Conservation (phyloP, 2,113 vertebrate species). For the Dendropsophus ebraccatus region DNA sequence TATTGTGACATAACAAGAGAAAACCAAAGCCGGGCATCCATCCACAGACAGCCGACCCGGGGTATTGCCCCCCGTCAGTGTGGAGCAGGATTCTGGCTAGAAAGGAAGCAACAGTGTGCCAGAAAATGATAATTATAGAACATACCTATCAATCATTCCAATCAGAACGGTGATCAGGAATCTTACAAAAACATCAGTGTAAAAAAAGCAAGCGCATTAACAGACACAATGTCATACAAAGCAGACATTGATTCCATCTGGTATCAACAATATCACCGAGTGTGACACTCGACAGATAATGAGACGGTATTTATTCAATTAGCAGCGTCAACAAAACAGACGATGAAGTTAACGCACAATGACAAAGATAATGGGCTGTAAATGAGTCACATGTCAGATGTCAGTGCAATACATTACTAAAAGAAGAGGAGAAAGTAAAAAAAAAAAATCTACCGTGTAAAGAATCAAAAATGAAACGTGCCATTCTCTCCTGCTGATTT, state of each 20-base stretch:
- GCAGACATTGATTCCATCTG: background rate
- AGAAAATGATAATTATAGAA: no score
- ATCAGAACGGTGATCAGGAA: no score
- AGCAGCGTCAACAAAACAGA: background rate
- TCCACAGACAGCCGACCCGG: no score
- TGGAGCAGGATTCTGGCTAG: no score
- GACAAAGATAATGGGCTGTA: constrained; percentile 1
- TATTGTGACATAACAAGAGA: no score
- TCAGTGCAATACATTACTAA: background rate
- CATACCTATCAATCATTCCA: no score
- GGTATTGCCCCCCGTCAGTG: no score
- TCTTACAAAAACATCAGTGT: background rate
- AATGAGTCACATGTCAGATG: constrained; percentile 15
- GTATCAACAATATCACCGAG: background rate
- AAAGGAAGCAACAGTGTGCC: no score
- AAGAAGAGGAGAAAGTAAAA: background rate
- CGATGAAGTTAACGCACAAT: background rate
- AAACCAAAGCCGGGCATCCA: no score
- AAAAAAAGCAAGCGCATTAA: background rate
- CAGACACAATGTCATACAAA: background rate
- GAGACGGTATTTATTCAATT: constrained; percentile 5
- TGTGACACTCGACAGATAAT: background rate
- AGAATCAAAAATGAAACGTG: background rate
- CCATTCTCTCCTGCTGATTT: background rate
- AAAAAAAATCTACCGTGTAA: background rate